Evolutionary conservation across 2,113 vertebrate species (phyloP).

Genomic region (Ploceus nigricollis): DNA sequence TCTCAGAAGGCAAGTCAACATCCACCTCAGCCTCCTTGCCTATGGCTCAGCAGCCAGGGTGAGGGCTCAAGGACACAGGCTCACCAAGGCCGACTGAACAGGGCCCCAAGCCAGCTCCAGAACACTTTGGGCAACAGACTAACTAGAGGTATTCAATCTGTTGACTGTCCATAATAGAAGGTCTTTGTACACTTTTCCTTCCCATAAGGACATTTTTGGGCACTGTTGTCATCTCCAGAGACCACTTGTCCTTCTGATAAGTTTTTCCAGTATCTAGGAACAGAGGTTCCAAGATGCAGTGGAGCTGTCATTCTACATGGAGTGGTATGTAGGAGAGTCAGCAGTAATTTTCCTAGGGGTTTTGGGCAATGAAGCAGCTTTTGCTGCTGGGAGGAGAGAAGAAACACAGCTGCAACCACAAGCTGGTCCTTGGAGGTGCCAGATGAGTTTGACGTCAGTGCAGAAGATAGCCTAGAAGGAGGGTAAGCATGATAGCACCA

Average conservation of each 20-base stretch:
- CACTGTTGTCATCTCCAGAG: not conserved
- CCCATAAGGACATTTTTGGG: not conserved
- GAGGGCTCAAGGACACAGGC: not conserved
- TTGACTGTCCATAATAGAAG: rapidly evolving
- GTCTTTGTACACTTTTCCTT: not conserved
- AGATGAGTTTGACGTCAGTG: not conserved
- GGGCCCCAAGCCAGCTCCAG: no score
- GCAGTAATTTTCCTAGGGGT: not conserved
- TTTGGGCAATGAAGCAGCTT: not conserved
- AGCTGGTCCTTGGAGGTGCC: not conserved
- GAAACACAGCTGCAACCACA: not conserved
- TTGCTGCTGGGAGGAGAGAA: not conserved
- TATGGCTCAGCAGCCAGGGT: not conserved
- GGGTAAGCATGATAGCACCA: not conserved
- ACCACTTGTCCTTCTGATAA: not conserved
- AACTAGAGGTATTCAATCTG: not conserved
- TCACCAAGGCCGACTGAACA: not conserved
- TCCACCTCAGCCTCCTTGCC: not conserved
- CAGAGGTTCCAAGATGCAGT: rapidly evolving
- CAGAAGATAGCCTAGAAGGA: not conserved
- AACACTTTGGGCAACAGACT: not conserved
- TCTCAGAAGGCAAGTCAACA: not conserved
- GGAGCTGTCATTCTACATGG: not conserved
- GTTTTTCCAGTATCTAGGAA: not conserved
- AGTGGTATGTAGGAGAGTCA: not conserved